These are phyloP conservation scores for Mirza zaza DNA, from an alignment of 2,113 vertebrate species.

Conservation along the genomic window DNA sequence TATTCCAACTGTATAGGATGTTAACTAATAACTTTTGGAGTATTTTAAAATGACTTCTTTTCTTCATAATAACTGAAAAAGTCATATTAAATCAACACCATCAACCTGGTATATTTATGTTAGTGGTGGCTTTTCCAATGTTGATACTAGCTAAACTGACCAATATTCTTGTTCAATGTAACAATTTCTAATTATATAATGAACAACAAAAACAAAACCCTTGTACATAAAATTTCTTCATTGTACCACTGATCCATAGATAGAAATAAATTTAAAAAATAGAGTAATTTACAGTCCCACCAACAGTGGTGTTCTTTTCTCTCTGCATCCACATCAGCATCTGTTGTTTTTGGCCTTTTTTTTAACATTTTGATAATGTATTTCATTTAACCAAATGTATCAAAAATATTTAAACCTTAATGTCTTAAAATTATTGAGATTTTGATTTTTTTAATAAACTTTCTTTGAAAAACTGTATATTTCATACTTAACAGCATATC, in stretches of 20 bases:
- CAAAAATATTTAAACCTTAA: conserved; percentile 39
- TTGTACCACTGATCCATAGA: neutral
- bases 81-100: neutral
- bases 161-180: neutral
- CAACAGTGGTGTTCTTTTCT: neutral
- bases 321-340: too few relatives aligned
- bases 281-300: neutral
- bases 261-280: neutral
- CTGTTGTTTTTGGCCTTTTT: neutral
- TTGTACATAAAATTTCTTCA: neutral
- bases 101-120: neutral
- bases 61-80: neutral
- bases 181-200: neutral
- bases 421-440: neutral
- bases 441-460: neutral
- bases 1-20: neutral
- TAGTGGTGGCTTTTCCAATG: neutral
- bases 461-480: conserved; percentile 33
- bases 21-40: neutral
- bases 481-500: neutral
- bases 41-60: neutral
- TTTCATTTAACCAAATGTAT: conserved; percentile 21
- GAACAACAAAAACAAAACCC: neutral
- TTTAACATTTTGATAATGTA: neutral
- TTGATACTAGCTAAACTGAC: neutral